phyloP scores from a whole-genome alignment of 2,113 vertebrate genomes.

The Nycticorax nycticorax region DNA sequence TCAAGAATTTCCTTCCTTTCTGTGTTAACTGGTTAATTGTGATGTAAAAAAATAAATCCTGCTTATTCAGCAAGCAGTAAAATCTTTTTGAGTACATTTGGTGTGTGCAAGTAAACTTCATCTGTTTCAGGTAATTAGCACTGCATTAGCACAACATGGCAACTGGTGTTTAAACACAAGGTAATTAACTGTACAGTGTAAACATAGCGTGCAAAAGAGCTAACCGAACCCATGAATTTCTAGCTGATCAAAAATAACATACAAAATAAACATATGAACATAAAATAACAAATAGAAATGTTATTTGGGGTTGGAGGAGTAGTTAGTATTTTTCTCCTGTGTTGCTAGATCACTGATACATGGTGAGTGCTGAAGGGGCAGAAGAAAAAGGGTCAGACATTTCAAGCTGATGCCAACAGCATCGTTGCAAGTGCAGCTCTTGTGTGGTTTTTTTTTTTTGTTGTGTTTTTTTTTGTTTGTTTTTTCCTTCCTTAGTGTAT shows the following conservation, averaged over 20 bases:
- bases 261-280: too few species aligned
- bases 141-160: constrained; percentile 23
- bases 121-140: constrained; percentile 57
- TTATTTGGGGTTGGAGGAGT: background rate
- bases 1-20: background rate
- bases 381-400: background rate
- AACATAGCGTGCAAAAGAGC: background rate
- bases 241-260: background rate
- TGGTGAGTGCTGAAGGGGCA: background rate
- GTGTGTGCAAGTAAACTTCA: background rate
- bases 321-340: background rate
- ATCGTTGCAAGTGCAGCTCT: background rate
- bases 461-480: too few species aligned
- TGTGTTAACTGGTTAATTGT: background rate
- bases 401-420: background rate
- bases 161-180: constrained; percentile 25
- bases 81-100: background rate
- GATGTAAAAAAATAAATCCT: background rate
- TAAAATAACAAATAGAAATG: background rate
- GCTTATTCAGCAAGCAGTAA: background rate
- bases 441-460: background rate
- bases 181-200: constrained; percentile 4
- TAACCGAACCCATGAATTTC: background rate
- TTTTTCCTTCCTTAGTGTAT: background rate
- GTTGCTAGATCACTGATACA: background rate